Percentiles rank a stretch among this genome's conserved stretches.
Evolutionary conservation across 2,113 vertebrate genomes (phyloP).

Genomic region (Tyrannus savana): DNA sequence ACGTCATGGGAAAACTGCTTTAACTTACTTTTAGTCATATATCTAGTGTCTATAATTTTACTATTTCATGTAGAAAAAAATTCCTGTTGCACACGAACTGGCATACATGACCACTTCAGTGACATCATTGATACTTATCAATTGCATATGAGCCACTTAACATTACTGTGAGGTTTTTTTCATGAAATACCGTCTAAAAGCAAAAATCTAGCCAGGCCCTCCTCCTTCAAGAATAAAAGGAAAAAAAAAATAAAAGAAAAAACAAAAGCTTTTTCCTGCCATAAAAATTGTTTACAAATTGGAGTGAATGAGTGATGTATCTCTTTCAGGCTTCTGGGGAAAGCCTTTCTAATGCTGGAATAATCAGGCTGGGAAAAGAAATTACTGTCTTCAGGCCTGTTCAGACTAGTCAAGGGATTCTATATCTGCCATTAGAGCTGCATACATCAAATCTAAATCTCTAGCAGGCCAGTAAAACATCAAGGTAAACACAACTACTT

Average conservation of each 20-base stretch:
- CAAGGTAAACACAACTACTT: not conserved
- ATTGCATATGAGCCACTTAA: not conserved
- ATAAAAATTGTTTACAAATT: not conserved
- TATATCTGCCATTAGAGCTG: not conserved
- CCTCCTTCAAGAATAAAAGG: not conserved
- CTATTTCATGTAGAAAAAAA: not conserved
- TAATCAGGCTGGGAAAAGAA: not conserved
- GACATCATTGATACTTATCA: not conserved
- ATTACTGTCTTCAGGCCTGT: not conserved
- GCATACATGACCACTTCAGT: not conserved
- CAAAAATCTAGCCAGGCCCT: not conserved
- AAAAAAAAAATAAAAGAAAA: not conserved
- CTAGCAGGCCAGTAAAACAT: not conserved
- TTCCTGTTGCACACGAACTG: not conserved
- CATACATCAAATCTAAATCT: not conserved
- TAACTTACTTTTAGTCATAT: not conserved
- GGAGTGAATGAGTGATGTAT: not conserved
- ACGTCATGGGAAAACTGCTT: not conserved
- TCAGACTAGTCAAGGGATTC: not conserved
- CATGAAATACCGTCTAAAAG: not conserved
- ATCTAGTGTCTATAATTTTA: not conserved
- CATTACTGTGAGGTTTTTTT: not conserved
- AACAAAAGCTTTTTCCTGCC: not conserved
- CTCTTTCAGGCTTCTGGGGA: not conserved
- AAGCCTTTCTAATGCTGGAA: not conserved